Conservation (phyloP, 2,113 vertebrate species). For the Mesitornis unicolor region DNA sequence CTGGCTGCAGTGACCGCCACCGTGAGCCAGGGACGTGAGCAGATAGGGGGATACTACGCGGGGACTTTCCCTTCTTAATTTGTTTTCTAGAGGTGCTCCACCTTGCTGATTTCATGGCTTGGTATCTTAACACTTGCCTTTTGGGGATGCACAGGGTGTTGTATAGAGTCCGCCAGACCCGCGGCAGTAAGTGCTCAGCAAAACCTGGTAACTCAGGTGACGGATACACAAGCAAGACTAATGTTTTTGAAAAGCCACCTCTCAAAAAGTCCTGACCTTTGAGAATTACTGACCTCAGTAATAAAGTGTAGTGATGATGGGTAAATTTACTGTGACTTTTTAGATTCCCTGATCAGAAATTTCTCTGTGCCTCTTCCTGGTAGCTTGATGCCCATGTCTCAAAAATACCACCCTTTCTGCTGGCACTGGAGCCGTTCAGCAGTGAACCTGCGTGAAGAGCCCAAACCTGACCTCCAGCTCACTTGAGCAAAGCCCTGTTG, state of each 20-base stretch:
- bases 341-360: background rate
- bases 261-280: background rate
- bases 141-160: background rate
- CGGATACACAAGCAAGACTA: accelerated
- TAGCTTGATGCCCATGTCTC: accelerated
- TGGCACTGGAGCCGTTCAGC: background rate
- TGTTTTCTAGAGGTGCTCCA: accelerated
- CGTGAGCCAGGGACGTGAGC: too few relatives aligned
- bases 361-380: background rate
- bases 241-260: too few relatives aligned
- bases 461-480: too few relatives aligned
- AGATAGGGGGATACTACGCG: too few relatives aligned
- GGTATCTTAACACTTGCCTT: accelerated
- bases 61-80: background rate
- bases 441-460: accelerated
- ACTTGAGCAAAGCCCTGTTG: background rate
- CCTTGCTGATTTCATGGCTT: background rate
- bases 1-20: background rate
- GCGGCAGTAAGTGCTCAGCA: background rate
- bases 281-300: background rate
- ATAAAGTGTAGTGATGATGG: accelerated
- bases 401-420: accelerated
- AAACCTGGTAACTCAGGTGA: accelerated
- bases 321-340: background rate
- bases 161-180: accelerated